Base-by-base conservation (phyloP, 1,140 invertebrate species). In the Zaprionus ornatus region DNA sequence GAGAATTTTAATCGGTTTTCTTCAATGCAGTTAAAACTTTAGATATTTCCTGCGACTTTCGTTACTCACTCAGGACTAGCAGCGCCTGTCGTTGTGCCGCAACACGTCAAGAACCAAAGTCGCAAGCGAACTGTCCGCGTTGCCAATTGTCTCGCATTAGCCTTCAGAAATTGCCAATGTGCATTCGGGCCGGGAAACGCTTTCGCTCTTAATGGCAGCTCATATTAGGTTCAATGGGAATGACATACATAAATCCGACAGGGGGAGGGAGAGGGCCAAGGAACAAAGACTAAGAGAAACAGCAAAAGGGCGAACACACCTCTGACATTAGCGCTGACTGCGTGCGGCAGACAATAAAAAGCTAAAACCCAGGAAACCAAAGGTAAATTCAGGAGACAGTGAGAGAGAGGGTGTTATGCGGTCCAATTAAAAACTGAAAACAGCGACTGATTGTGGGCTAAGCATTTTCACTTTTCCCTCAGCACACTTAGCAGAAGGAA, bases 201-300 rank as follows among this genome's bases (percentile, higher is more conserved):
- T 19, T 42, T 23, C 23, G 59, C 52, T 29, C 55, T 61, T 69
- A 63, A 71, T 55, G 50, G 48, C 60, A 23, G 17, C 66, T 57
- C 74, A 88, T 79, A 77, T 88, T 75, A 88, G 85, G 85, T 90
- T 90, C 85, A 90, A 85, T 90, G 79, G 81, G 79, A 79, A 84
- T 74, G 83, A 32, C 75, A 86, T 68, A 27, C 23, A 27, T 55
- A 50, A 50, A 50, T 45, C 40, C 40, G n/a, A 17, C 1, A 32
- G 17, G 19, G 56, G 7, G 52, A 72, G 64, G 27, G 48, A 64
- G 17, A 57, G 15, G 3, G 29, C 29, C 9, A 10, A 9, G 2
- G 29, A 63, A 23, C 5, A n/a, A 13, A n/a, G 21, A 21, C 25
- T 4, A 29, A 48, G 37, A 23, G 17, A 10, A n/a, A 9, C 40